Evolutionary conservation across 2,113 vertebrate genomes (phyloP), one percentile per base, ranked within the genome.

Genomic region (Seriola dumerili): DNA sequence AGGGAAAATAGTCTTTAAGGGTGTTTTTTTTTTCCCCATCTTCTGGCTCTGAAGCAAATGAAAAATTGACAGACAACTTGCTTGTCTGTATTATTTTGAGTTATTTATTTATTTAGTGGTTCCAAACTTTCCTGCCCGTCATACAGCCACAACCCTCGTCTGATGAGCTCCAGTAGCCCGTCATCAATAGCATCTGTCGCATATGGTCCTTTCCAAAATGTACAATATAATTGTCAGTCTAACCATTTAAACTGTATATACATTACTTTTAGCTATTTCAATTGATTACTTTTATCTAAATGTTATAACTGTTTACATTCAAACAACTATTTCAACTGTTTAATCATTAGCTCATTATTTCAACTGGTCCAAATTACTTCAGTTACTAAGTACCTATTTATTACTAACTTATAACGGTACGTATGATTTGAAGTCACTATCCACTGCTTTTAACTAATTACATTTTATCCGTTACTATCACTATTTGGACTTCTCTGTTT

Each of bases 1-100:
- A 25, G 62, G 76, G 79, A 81, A 81, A 81, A 79, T 69, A 48
- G 68, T 78, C 80, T 80, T 91, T 58, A 79, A 75, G 48, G 64
- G 48, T 85, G 52, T 61, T 78, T 77, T 69, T 69, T 77, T 73
- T 69, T 76, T 78, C 8, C 9, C 9, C 40, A 58, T 59, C 72
- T 21, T 71, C 40, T 10, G 52, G 55, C 62, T 69, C 44, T 59
- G 48, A 75, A 61, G 75, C 19, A 36, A 84, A 70, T 61, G 54
- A 13, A 54, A 69, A 74, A 72, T 44, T 76, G 72, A 63, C 44
- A 29, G 46, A 80, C 67, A 70, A 23, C 61, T 42, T 32, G 25
- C 61, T 66, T 84, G 7, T 76, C 32, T 72, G 52, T 83, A 21
- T 80, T 23, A 38, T 32, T 48, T n/a, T 78, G 12, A 64, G 44